Conservation (phyloP, 2,113 vertebrate genomes). For the Equus przewalskii region DNA sequence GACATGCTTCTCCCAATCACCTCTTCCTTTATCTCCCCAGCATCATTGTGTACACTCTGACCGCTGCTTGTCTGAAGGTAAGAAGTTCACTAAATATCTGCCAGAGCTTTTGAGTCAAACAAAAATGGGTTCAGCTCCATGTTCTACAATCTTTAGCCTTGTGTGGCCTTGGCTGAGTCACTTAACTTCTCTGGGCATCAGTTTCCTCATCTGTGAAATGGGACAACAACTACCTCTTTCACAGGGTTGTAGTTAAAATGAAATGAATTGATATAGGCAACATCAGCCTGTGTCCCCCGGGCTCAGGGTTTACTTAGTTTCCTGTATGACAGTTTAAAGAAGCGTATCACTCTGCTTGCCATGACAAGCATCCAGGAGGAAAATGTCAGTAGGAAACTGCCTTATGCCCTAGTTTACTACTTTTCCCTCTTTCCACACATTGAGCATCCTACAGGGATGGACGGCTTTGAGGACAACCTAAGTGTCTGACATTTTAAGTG, state of each 20-base stretch:
- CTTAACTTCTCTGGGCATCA: neutral
- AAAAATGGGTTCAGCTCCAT: neutral
- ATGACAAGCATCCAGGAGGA: neutral
- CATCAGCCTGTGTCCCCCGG: too few species aligned
- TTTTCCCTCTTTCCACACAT: too few species aligned
- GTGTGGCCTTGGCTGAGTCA: neutral
- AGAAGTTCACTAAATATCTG: neutral
- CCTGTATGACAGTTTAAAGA: neutral
- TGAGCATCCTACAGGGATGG: fast-evolving
- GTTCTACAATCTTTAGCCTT: neutral
- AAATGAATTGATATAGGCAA: neutral
- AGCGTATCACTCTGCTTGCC: too few species aligned
- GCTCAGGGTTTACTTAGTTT: neutral
- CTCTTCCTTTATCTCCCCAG: neutral
- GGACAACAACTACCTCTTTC: neutral
- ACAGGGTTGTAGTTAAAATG: too few species aligned
- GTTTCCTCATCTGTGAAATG: neutral
- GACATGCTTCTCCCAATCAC: neutral
- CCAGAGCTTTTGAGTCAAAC: neutral
- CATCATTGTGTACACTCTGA: neutral
- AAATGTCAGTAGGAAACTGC: neutral
- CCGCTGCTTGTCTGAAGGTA: neutral
- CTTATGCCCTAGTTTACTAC: fast-evolving
- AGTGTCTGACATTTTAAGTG: neutral
- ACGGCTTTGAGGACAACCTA: neutral